These are phyloP conservation scores for Bombus superbus DNA, from an alignment of 1,140 invertebrate genomes.

Conservation along the genomic window DNA sequence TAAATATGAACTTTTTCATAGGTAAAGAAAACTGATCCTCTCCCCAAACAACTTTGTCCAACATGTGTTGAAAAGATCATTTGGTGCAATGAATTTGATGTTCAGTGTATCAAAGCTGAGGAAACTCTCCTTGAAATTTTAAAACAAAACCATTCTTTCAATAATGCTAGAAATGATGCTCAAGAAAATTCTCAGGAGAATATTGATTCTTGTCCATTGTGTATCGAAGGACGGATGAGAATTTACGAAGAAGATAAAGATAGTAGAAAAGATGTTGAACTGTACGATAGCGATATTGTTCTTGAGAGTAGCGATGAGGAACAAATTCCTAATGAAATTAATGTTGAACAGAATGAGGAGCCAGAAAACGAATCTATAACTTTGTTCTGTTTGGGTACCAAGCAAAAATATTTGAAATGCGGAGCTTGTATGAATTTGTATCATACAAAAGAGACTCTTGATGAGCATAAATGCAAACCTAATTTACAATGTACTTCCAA, in stretches of 20 bases:
- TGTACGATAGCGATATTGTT: constrained; percentile 70
- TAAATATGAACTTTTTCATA: constrained; percentile 14
- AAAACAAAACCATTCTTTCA: constrained; percentile 50
- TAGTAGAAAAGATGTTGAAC: constrained; percentile 37
- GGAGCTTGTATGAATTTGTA: constrained; percentile 73
- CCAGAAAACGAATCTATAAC: constrained; percentile 47
- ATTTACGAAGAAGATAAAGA: constrained; percentile 31
- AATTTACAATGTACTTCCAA: constrained; percentile 65
- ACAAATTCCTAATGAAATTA: constrained; percentile 52
- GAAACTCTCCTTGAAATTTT: constrained; percentile 64
- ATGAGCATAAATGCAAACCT: constrained; percentile 71
- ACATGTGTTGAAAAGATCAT: constrained; percentile 68
- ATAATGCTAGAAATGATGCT: background rate
- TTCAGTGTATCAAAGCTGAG: constrained; percentile 65
- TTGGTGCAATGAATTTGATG: constrained; percentile 69
- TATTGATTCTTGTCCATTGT: constrained; percentile 65
- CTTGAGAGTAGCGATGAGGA: constrained; percentile 71
- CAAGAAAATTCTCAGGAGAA: constrained; percentile 21
- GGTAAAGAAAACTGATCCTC: constrained; percentile 68
- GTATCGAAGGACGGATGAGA: constrained; percentile 64
- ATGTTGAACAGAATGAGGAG: constrained; percentile 32
- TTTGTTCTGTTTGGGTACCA: constrained; percentile 61
- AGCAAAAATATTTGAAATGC: constrained; percentile 69
- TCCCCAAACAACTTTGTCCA: constrained; percentile 68
- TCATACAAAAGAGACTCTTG: constrained; percentile 67